Evolutionary conservation across 2,888 invertebrate genomes (phyloP).

Genomic region (Drosophila macrospina): DNA sequence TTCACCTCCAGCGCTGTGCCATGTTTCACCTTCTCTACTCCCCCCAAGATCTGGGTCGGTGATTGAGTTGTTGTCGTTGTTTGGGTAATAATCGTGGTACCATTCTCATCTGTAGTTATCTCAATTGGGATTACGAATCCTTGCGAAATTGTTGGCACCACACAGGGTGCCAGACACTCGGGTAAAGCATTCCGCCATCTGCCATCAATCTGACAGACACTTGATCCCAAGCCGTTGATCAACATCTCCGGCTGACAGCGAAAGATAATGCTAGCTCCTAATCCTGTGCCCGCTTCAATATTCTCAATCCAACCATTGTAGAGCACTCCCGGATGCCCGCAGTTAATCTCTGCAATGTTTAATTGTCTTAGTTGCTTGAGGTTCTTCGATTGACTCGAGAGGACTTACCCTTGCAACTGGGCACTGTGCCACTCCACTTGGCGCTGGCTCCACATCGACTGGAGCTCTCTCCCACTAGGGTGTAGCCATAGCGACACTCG

Average conservation of each 20-base stretch:
- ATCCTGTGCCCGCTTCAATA: slow-evolving; percentile 94
- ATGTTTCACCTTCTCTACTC: slow-evolving; percentile 88
- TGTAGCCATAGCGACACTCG: slow-evolving; percentile 97
- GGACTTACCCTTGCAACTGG: slow-evolving; percentile 93
- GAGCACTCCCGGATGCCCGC: slow-evolving; percentile 96
- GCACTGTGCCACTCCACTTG: slow-evolving; percentile 97
- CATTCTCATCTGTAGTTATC: slow-evolving; percentile 83
- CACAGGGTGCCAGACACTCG: slow-evolving; percentile 96
- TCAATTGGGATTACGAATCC: slow-evolving; percentile 89
- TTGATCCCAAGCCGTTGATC: slow-evolving; percentile 94
- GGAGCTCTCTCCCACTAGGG: slow-evolving; percentile 95
- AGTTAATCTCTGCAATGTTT: slow-evolving; percentile 93
- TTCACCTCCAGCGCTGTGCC: slow-evolving; percentile 91
- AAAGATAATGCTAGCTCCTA: slow-evolving; percentile 96
- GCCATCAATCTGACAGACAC: slow-evolving; percentile 97
- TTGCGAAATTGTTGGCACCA: slow-evolving; percentile 94
- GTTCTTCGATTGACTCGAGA: too few species aligned
- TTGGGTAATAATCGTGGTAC: slow-evolving; percentile 78
- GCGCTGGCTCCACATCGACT: slow-evolving; percentile 97
- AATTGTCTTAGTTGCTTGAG: background rate
- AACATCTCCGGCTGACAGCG: slow-evolving; percentile 97
- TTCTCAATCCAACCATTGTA: slow-evolving; percentile 98
- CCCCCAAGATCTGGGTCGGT: slow-evolving; percentile 63
- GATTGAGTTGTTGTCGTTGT: slow-evolving; percentile 84
- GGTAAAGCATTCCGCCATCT: slow-evolving; percentile 97